Base-by-base conservation (phyloP, 2,113 vertebrate genomes). In the Hypomesus transpacificus region DNA sequence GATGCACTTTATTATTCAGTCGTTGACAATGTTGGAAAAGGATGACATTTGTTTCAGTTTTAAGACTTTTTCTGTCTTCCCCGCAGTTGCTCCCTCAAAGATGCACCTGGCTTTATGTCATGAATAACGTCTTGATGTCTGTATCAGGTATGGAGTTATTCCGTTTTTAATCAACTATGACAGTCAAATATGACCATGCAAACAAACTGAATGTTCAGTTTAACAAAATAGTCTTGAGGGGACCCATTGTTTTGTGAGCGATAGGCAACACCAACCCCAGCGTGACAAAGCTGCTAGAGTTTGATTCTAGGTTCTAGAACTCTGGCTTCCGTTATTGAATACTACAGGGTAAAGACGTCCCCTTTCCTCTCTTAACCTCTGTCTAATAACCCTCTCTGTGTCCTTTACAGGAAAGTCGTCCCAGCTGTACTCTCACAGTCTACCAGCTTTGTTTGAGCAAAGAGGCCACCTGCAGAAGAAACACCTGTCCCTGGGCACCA, bases 51-150 rank as follows among this genome's bases (percentile, higher is more conserved):
- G 31, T 34, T 34, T 26, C 24, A 26, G 24, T 26, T 26, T 26
- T 24, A 14, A 7, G n/a, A 14, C 52, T 60, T 22, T 16, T 24
- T 60, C 14, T 62, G 24, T 62, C 26, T 63, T 34, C 26, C 61
- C 28, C 28, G n/a, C 61, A 96, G 95, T 82, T 95, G 69, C 90
- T 95, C 28, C 93, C 94, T 1, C 94, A 94, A 69, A 83, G 93
- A 60, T 95, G 93, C 21, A 84, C 87, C 6, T 96, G 95, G 95
- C 90, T 96, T 1, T 96, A 95, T 63, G 94, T 94, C 0, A 92
- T 96, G 88, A 96, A 95, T 80, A 95, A 95, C 0, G 89, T 94
- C 68, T 87, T 96, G 67, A 94, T 96, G 88, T 93, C 95, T 3
- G 89, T 96, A 64, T 94, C 93, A 87, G 95, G 95, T 95, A 73